Conservation (phyloP, 2,888 invertebrate genomes). For the Tanypteryx hageni region DNA sequence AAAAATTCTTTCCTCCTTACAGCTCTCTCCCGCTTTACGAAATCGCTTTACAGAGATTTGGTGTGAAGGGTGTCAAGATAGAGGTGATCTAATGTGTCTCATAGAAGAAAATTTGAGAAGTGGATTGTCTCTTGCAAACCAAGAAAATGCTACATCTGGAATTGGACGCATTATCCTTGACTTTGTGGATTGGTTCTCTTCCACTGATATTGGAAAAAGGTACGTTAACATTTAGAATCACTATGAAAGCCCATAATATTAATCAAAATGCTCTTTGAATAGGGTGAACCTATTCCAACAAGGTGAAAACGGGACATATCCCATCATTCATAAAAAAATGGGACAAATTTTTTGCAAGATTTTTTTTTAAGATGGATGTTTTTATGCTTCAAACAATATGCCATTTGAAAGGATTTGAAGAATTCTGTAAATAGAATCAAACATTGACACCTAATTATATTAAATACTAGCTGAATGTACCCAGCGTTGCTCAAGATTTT, state of each 20-base stretch:
- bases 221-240: conserved; percentile 69
- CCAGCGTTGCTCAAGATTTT: too few relatives aligned
- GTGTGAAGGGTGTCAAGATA: conserved; percentile 88
- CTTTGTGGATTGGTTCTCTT: conserved; percentile 87
- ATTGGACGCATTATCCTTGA: conserved; percentile 86
- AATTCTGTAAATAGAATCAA: too few relatives aligned
- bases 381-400: too few relatives aligned
- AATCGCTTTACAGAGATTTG: conserved; percentile 99
- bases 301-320: not conserved
- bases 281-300: too few relatives aligned
- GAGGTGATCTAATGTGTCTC: conserved; percentile 87
- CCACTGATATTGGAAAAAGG: conserved; percentile 83
- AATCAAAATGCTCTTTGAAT: not conserved
- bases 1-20: conserved; percentile 68
- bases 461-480: too few relatives aligned
- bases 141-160: conserved; percentile 77
- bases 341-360: too few relatives aligned
- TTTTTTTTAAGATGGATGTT: too few relatives aligned
- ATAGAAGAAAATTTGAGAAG: conserved; percentile 86
- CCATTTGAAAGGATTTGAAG: too few relatives aligned
- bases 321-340: not conserved
- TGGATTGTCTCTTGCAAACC: conserved; percentile 78
- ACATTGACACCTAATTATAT: too few relatives aligned
- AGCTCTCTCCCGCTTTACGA: conserved; percentile 94
- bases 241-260: not conserved